A percentile compares a stretch with the other conserved stretches of the same genome.
phyloP scores from a whole-genome alignment of 30 jellyfish, hydroid and myxozoan genomes.

The Sanderia malayensis region DNA sequence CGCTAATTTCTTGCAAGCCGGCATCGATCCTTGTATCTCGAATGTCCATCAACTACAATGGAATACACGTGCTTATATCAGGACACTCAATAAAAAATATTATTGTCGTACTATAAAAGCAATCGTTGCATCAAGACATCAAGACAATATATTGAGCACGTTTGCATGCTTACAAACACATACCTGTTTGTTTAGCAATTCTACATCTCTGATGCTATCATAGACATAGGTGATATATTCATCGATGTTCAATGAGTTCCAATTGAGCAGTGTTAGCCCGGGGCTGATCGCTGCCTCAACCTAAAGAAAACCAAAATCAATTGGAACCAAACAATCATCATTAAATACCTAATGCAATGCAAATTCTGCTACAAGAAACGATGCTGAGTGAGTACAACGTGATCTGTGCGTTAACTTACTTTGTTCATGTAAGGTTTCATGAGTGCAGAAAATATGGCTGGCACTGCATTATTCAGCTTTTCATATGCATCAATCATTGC shows the following conservation, averaged over 20 bases:
- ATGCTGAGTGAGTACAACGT: too few species aligned
- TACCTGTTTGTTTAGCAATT: conserved; percentile 67
- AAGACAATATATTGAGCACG: too few species aligned
- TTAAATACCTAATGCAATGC: neutral
- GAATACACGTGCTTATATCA: too few species aligned
- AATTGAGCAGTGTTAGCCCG: conserved; percentile 75
- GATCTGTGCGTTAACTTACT: conserved; percentile 40
- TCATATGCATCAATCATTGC: conserved; percentile 67
- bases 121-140: too few species aligned
- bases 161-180: too few species aligned
- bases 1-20: conserved; percentile 57
- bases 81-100: too few species aligned
- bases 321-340: neutral
- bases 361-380: neutral
- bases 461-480: conserved; percentile 50
- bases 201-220: conserved; percentile 41
- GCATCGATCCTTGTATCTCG: conserved; percentile 86
- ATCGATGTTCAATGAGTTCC: conserved; percentile 82
- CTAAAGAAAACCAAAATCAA: conserved; percentile 17
- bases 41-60: conserved; percentile 70
- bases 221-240: conserved; percentile 53
- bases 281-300: conserved; percentile 88
- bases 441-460: conserved; percentile 67
- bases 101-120: too few species aligned
- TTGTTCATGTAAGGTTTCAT: conserved; percentile 85